Conservation (phyloP, 30 jellyfish, hydroid and myxozoan genomes). For the Cassiopea xamachana region DNA sequence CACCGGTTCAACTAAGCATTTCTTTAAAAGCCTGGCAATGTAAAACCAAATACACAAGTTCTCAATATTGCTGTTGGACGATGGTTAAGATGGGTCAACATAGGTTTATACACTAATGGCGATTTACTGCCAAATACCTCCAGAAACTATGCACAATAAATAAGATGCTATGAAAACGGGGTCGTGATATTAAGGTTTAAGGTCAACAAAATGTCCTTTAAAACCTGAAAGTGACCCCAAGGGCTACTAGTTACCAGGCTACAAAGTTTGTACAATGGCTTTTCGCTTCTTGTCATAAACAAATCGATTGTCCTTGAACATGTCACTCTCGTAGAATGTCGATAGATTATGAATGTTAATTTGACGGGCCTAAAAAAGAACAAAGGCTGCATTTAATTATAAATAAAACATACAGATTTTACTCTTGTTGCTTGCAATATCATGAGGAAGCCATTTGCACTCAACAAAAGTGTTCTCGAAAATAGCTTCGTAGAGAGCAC, state of each 20-base stretch:
- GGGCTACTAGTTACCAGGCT: background rate
- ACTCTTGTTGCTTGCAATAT: too few species aligned
- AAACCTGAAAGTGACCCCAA: background rate
- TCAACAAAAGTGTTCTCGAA: too few species aligned
- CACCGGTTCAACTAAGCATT: too few species aligned
- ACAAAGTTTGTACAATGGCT: slow-evolving; percentile 77
- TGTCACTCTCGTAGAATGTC: slow-evolving; percentile 86
- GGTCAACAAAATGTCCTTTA: background rate
- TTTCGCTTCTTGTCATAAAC: slow-evolving; percentile 84
- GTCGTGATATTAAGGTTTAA: background rate
- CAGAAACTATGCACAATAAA: background rate
- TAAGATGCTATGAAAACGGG: background rate
- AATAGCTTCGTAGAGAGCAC: too few species aligned
- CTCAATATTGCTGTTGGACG: too few species aligned
- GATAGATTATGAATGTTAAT: slow-evolving; percentile 86
- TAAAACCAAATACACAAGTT: too few species aligned
- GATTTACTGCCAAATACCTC: background rate
- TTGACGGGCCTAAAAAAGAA: slow-evolving; percentile 88
- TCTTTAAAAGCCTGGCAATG: too few species aligned
- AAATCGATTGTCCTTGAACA: slow-evolving; percentile 80
- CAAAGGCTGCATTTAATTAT: background rate
- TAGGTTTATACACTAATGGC: background rate
- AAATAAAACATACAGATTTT: background rate
- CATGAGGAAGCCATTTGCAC: too few species aligned
- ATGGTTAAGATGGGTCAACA: too few species aligned